Evolutionary conservation across 1,140 invertebrate genomes (phyloP).

Genomic region (Camponotus floridanus): DNA sequence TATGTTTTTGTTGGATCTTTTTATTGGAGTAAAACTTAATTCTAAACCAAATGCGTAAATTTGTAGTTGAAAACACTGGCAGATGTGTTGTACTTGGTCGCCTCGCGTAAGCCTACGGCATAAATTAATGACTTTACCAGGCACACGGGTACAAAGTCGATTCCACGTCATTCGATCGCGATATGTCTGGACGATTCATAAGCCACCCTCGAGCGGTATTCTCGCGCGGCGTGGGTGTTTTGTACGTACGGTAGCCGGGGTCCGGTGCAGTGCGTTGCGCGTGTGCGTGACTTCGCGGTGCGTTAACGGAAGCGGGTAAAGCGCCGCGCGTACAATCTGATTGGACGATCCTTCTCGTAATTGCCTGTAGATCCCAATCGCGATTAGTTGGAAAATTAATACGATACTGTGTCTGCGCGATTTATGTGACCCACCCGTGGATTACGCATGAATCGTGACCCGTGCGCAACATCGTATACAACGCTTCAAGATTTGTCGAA

Average conservation of each 20-base stretch:
- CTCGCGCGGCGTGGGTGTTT: conserved; percentile 53
- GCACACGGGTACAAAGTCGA: conserved; percentile 46
- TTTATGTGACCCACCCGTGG: conserved; percentile 78
- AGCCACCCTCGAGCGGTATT: conserved; percentile 58
- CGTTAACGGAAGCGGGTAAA: conserved; percentile 82
- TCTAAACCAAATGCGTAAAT: neutral
- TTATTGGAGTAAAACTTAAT: conserved; percentile 2
- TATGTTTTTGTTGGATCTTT: no score
- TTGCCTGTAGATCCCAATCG: conserved; percentile 84
- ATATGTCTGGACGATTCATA: conserved; percentile 70
- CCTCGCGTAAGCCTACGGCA: conserved; percentile 9
- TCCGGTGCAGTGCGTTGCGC: conserved; percentile 51
- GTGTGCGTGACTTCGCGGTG: conserved; percentile 79
- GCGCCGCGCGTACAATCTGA: conserved; percentile 80
- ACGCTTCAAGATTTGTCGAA: conserved; percentile 57
- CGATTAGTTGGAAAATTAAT: conserved; percentile 84
- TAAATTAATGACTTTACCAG: conserved; percentile 50
- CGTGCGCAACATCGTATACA: conserved; percentile 41
- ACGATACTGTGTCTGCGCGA: conserved; percentile 79
- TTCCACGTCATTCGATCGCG: conserved; percentile 66
- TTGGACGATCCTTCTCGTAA: conserved; percentile 82
- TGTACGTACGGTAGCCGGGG: conserved; percentile 23
- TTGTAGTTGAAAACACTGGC: neutral
- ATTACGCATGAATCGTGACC: conserved; percentile 70
- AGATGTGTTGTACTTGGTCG: conserved; percentile 37